Conservation (phyloP, 2,888 invertebrate species). For the Hypercompe scribonia region DNA sequence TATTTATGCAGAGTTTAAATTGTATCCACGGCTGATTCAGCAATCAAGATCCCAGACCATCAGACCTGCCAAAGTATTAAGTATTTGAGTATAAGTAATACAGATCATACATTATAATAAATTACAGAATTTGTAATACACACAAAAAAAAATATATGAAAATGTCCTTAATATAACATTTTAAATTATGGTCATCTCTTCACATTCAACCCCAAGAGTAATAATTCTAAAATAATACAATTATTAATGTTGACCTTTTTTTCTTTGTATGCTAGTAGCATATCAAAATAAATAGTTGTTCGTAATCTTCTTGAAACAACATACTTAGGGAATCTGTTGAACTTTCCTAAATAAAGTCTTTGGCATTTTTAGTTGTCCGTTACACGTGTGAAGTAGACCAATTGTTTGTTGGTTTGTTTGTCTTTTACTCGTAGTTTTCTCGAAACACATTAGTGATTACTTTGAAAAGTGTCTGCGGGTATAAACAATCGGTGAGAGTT, state of each 20-base stretch:
- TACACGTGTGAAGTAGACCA: slow-evolving; percentile 20
- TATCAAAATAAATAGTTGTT: slow-evolving; percentile 39
- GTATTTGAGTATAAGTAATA: background rate
- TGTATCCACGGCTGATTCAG: no score
- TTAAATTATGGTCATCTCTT: background rate
- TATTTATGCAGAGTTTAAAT: no score
- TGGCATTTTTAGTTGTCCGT: slow-evolving; percentile 29
- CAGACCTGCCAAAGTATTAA: no score
- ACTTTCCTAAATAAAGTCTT: slow-evolving; percentile 35
- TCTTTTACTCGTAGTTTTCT: slow-evolving; percentile 12
- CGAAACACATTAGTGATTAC: slow-evolving; percentile 21
- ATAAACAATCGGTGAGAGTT: slow-evolving; percentile 11
- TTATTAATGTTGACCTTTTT: slow-evolving; percentile 42
- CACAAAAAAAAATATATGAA: background rate
- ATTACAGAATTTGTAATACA: background rate
- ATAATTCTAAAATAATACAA: slow-evolving; percentile 3
- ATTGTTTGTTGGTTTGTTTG: slow-evolving; percentile 23
- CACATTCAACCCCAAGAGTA: background rate
- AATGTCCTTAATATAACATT: background rate
- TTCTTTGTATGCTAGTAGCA: slow-evolving; percentile 45
- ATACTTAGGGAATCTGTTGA: slow-evolving; percentile 42
- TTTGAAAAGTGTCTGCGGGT: slow-evolving; percentile 10
- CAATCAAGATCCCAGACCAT: no score
- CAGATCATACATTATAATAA: background rate
- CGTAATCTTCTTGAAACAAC: slow-evolving; percentile 50